Percentiles rank a stretch among this genome's conserved stretches.
phyloP scores from a whole-genome alignment of 2,113 vertebrate genomes.

The Prunella fulvescens region DNA sequence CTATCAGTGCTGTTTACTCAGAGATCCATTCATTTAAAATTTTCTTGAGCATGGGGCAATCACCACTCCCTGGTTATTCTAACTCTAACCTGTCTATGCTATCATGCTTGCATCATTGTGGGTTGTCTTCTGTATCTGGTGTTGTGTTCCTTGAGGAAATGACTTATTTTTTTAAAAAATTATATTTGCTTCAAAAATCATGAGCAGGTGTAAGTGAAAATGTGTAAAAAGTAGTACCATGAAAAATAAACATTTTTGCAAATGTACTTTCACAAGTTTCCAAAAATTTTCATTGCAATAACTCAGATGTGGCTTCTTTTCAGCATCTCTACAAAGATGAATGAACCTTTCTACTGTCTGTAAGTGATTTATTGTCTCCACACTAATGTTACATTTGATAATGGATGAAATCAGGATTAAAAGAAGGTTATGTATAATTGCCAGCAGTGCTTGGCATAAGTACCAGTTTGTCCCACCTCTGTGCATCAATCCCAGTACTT shows the following conservation, averaged over 20 bases:
- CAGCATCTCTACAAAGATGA: slow-evolving; percentile 1
- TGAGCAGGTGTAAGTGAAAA: not conserved
- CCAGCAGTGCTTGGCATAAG: not conserved
- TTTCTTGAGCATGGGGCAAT: not conserved
- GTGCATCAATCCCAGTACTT: not conserved
- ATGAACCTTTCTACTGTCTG: not conserved
- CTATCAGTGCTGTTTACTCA: not conserved
- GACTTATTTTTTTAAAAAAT: not conserved
- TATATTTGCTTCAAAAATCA: not conserved
- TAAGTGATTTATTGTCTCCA: slow-evolving; percentile 39
- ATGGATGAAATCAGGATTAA: slow-evolving; percentile 31
- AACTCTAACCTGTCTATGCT: not conserved
- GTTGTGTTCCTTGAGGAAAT: not conserved
- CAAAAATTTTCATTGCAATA: not conserved
- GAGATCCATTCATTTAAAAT: not conserved
- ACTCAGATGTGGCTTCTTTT: not conserved
- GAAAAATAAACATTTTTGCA: not conserved
- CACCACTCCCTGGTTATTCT: not conserved
- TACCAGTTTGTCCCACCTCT: slow-evolving; percentile 4
- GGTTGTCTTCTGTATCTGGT: not conserved
- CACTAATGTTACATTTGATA: not conserved
- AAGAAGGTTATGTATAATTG: slow-evolving; percentile 34
- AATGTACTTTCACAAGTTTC: not conserved
- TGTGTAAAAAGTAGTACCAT: not conserved
- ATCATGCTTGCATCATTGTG: not conserved